These are phyloP conservation scores for Dipodomys merriami DNA, from an alignment of 2,113 vertebrate species.

Conservation along the genomic window DNA sequence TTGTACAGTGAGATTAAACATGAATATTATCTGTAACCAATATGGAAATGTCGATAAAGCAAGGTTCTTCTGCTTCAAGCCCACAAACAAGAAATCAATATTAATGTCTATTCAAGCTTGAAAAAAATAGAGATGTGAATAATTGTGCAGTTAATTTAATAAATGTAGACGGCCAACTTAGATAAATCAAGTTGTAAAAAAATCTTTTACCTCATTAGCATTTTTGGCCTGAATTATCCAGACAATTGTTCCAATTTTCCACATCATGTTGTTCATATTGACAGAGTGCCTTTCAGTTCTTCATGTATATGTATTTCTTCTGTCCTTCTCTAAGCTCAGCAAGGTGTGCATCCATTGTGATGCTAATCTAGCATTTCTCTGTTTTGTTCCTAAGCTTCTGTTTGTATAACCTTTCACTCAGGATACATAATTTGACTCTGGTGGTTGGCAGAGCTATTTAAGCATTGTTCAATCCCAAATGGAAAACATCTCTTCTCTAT, in stretches of 20 bases:
- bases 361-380: slow-evolving; percentile 72
- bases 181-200: slow-evolving; percentile 66
- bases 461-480: not conserved
- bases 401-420: slow-evolving; percentile 65
- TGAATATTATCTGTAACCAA: slow-evolving; percentile 22
- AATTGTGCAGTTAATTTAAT: slow-evolving; percentile 74
- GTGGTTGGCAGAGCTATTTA: slow-evolving; percentile 8
- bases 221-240: slow-evolving; percentile 68
- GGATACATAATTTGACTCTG: slow-evolving; percentile 40
- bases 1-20: slow-evolving; percentile 46
- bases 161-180: slow-evolving; percentile 57
- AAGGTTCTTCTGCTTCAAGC: not conserved
- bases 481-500: slow-evolving; percentile 20
- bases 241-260: slow-evolving; percentile 71
- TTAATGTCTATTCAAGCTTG: slow-evolving; percentile 37
- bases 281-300: slow-evolving; percentile 62
- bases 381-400: slow-evolving; percentile 59
- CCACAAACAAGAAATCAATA: slow-evolving; percentile 64
- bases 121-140: slow-evolving; percentile 55
- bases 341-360: slow-evolving; percentile 64
- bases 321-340: slow-evolving; percentile 2
- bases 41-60: slow-evolving; percentile 44
- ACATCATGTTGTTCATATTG: slow-evolving; percentile 62
- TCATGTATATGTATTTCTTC: slow-evolving; percentile 63
- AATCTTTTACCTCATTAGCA: slow-evolving; percentile 70